These are phyloP conservation scores for Bucorvus abyssinicus DNA, from an alignment of 2,797 vertebrate species.

Conservation along the genomic window DNA sequence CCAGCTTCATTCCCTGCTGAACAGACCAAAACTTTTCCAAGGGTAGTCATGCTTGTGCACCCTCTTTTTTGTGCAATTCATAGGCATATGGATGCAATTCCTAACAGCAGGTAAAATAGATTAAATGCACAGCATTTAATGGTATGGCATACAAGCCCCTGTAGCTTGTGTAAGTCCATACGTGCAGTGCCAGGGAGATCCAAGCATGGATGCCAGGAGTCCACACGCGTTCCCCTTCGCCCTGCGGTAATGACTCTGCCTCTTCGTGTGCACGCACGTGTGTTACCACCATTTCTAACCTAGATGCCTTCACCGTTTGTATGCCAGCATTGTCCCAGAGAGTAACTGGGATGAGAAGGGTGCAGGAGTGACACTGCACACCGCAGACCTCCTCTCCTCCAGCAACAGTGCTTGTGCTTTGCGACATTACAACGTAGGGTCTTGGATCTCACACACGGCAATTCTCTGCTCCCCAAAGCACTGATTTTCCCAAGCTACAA, in stretches of 20 bases:
- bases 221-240: fast-evolving
- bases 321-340: neutral
- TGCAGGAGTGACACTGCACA: neutral
- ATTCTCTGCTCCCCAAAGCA: neutral
- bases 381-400: neutral
- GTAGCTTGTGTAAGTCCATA: neutral
- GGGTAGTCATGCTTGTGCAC: fast-evolving
- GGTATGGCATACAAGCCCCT: neutral
- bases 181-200: fast-evolving
- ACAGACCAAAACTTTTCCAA: neutral
- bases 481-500: neutral
- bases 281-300: neutral
- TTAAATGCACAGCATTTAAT: neutral
- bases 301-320: neutral
- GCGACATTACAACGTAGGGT: neutral
- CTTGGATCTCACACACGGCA: neutral
- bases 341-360: neutral
- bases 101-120: neutral
- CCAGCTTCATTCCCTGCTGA: neutral
- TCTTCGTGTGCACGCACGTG: fast-evolving
- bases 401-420: neutral
- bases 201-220: neutral
- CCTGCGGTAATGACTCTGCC: neutral
- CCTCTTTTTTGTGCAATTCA: neutral
- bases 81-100: neutral